Evolutionary conservation across 2,888 invertebrate species (phyloP), one percentile per base, ranked within the genome.

Genomic region (Spodoptera littoralis): DNA sequence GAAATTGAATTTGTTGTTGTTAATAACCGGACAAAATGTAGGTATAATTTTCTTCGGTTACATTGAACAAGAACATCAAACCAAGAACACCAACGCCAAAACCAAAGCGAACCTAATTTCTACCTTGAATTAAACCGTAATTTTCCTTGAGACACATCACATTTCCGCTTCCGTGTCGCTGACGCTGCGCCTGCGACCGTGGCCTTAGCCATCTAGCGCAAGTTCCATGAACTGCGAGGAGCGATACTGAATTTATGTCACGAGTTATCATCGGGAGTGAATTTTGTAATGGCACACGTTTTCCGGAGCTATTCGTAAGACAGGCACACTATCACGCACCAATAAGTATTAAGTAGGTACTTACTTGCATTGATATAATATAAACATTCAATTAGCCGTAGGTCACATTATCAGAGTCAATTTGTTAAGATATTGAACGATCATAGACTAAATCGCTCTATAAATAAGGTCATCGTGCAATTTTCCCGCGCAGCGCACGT

Each of bases 241-340:
- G 73, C 82, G 91, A 92, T 92, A 92, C 83, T 84, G 86, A 88
- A 92, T 92, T 90, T 90, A 89, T 93, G 93, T 92, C 93, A 91
- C 83, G 81, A 83, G 85, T 90, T 92, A 93, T 92, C 88, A 77
- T 69, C 52, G 77, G 77, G 81, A 89, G 86, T 89, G 85, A 89
- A 88, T 91, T 92, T 91, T 91, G 91, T 93, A 90, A 90, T 88
- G 86, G 87, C 87, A 86, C 84, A 77, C 84, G 88, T 81, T 90
- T 90, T 88, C 91, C 90, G 90, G 89, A 85, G 84, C 70, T 71
- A 58, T 76, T 76, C 60, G 73, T 64, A 60, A 77, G 68, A 66
- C 61, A 55, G 61, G 49, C 64, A 8, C 57, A 46, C 52, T 61
- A 65, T 67, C 64, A 56, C 50, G 48, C 47, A 42, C 36, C 36